Evolutionary conservation across 2,888 invertebrate genomes (phyloP).

Genomic region (Odiellus spinosus): DNA sequence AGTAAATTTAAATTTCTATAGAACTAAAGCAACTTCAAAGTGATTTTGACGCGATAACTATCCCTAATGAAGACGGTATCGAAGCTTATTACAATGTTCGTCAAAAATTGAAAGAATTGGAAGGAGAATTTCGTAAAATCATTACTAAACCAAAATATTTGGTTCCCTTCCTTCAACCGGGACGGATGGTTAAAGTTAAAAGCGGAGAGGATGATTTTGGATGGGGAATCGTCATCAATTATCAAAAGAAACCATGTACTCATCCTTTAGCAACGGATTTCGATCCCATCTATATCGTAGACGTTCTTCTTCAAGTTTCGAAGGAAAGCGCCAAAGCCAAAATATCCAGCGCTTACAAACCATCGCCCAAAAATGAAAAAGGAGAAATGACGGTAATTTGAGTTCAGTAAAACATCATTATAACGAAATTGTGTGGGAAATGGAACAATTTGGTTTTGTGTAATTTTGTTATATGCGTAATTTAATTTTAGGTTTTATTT

Average conservation of each 20-base stretch:
- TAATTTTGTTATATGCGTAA: neutral
- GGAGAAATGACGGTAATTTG: conserved; percentile 59
- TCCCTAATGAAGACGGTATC: conserved; percentile 56
- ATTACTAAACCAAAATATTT: conserved; percentile 74
- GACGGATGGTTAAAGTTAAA: conserved; percentile 74
- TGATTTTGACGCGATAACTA: conserved; percentile 44
- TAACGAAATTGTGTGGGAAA: no score
- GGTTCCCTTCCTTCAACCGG: conserved; percentile 85
- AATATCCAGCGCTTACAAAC: conserved; percentile 23
- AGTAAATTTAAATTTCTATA: no score
- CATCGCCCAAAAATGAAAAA: conserved; percentile 41
- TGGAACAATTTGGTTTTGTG: neutral
- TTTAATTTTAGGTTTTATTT: neutral
- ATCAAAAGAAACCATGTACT: conserved; percentile 46
- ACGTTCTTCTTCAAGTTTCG: conserved; percentile 65
- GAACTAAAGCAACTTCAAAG: conserved; percentile 49
- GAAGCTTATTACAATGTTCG: conserved; percentile 70
- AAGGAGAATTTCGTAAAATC: conserved; percentile 55
- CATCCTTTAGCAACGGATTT: conserved; percentile 31
- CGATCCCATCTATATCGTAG: conserved; percentile 53
- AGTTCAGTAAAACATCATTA: conserved; percentile 12
- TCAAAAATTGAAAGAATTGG: conserved; percentile 57
- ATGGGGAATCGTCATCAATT: conserved; percentile 92
- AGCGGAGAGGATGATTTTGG: conserved; percentile 73
- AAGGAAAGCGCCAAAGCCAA: conserved; percentile 42